A percentile compares a stretch with the other conserved stretches of the same genome.
These are phyloP conservation scores for Caligus rogercresseyi DNA, from an alignment of 1,140 invertebrate species.

Conservation along the genomic window DNA sequence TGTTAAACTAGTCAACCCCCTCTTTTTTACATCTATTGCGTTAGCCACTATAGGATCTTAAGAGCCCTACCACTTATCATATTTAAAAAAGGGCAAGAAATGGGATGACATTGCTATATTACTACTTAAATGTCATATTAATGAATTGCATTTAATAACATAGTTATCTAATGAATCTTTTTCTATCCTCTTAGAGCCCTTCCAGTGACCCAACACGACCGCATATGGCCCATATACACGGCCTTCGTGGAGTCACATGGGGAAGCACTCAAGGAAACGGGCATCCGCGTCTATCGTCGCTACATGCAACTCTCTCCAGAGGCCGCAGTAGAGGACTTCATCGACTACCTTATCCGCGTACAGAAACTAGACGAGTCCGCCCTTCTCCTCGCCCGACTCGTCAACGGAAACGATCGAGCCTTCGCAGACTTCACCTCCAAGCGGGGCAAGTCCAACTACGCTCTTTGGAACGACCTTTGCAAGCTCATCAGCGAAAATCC, in stretches of 20 bases:
- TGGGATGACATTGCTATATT: too few species aligned
- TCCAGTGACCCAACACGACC: slow-evolving; percentile 90
- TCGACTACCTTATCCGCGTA: slow-evolving; percentile 73
- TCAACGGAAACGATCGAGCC: slow-evolving; percentile 61
- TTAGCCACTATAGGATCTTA: too few species aligned
- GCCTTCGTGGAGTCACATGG: slow-evolving; percentile 65
- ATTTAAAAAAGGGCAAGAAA: too few species aligned
- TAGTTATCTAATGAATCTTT: too few species aligned
- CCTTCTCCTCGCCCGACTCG: slow-evolving; percentile 65
- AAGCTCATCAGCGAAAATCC: slow-evolving; percentile 96
- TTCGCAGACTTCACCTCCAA: slow-evolving; percentile 69
- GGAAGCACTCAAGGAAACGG: slow-evolving; percentile 75
- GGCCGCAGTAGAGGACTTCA: slow-evolving; percentile 79
- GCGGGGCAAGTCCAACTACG: slow-evolving; percentile 97
- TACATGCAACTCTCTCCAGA: slow-evolving; percentile 74
- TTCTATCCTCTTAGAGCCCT: slow-evolving; percentile 60
- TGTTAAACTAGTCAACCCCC: too few species aligned
- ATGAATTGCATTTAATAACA: too few species aligned
- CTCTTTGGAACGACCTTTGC: slow-evolving; percentile 96
- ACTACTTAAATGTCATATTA: too few species aligned
- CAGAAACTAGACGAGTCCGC: slow-evolving; percentile 84
- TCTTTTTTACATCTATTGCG: too few species aligned
- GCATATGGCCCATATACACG: slow-evolving; percentile 93
- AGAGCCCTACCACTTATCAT: too few species aligned
- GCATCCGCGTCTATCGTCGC: slow-evolving; percentile 76